phyloP scores from a whole-genome alignment of 2,797 vertebrate genomes.

The Chloroceryle amazona region DNA sequence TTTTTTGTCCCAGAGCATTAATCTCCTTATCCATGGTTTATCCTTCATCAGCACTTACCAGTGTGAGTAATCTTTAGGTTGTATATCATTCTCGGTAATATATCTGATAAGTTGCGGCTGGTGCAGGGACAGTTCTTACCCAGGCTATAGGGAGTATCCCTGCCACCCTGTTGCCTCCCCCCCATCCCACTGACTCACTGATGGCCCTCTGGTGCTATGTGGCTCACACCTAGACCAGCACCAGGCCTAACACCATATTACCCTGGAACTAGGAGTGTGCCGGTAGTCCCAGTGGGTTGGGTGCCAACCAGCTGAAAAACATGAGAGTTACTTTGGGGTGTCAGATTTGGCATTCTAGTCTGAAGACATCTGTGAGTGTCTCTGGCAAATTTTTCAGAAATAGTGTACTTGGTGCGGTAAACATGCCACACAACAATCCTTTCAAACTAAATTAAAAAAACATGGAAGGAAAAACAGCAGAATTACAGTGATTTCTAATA shows the following conservation, averaged over 20 bases:
- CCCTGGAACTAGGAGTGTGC: not conserved
- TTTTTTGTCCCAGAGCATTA: not conserved
- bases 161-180: fast-evolving
- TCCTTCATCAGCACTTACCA: not conserved
- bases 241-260: too few species aligned
- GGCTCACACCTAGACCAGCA: not conserved
- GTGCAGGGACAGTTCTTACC: not conserved
- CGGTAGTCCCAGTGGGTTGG: not conserved
- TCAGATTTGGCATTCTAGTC: not conserved
- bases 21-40: not conserved
- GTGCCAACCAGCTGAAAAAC: not conserved
- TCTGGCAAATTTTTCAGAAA: not conserved
- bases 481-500: not conserved
- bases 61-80: not conserved
- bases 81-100: not conserved
- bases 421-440: not conserved
- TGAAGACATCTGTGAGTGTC: not conserved
- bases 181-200: not conserved
- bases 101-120: not conserved
- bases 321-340: not conserved
- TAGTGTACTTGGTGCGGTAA: not conserved
- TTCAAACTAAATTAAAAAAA: not conserved
- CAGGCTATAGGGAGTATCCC: not conserved
- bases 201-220: not conserved
- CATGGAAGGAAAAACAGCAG: not conserved